Percentiles rank a stretch among this genome's conserved stretches.
Evolutionary conservation across 2,113 vertebrate genomes (phyloP).

Genomic region (Caloenas nicobarica): DNA sequence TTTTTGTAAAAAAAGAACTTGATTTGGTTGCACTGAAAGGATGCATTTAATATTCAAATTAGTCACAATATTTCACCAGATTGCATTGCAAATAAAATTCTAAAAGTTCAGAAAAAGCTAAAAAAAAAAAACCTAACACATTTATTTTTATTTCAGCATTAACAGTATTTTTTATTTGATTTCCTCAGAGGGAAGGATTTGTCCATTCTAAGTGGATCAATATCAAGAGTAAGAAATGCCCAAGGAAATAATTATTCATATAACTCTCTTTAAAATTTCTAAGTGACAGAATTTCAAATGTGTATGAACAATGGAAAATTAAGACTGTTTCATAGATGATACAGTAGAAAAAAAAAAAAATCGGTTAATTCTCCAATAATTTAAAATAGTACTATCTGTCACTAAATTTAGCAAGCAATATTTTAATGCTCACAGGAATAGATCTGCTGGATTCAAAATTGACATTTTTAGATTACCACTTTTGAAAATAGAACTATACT

Average conservation of each 20-base stretch:
- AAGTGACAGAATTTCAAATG: conserved; percentile 6
- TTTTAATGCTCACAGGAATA: background rate
- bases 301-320: background rate
- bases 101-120: background rate
- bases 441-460: background rate
- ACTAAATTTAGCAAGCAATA: background rate
- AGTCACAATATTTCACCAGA: background rate
- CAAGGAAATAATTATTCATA: background rate
- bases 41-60: background rate
- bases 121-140: background rate
- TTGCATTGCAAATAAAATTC: background rate
- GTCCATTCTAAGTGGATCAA: background rate
- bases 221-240: background rate
- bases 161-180: background rate
- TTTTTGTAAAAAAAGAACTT: background rate
- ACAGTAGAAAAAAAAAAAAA: background rate
- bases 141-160: background rate
- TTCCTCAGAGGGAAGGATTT: background rate
- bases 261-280: background rate
- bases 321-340: background rate
- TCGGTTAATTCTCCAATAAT: background rate
- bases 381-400: background rate
- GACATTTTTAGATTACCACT: background rate
- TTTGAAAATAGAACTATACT: background rate
- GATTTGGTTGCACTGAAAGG: background rate